Evolutionary conservation across 2,797 vertebrate genomes (phyloP).

Genomic region (Fistularia commersonii): DNA sequence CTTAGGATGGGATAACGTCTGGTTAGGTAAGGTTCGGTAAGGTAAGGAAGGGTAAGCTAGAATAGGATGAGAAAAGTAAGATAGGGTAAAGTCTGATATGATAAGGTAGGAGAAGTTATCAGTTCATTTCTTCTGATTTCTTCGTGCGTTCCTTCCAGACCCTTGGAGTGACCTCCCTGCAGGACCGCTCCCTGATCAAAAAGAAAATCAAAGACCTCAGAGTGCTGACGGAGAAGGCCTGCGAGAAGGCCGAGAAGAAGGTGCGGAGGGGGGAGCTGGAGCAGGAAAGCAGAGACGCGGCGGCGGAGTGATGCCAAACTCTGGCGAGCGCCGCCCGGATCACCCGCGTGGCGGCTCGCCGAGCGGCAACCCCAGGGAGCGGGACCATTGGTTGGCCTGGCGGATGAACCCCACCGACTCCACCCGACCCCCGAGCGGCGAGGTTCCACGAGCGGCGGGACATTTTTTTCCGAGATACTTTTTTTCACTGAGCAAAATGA

Average conservation of each 20-base stretch:
- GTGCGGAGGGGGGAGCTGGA: constrained; percentile 82
- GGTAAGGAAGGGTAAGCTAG: too few relatives aligned
- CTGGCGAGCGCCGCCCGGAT: constrained; percentile 17
- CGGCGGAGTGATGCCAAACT: constrained; percentile 66
- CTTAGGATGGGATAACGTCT: too few relatives aligned
- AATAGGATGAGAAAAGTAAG: too few relatives aligned
- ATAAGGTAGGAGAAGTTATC: background rate
- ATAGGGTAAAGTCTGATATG: too few relatives aligned
- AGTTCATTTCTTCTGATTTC: background rate
- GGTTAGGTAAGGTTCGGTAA: too few relatives aligned
- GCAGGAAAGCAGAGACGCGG: constrained; percentile 72
- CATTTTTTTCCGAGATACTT: constrained; percentile 9
- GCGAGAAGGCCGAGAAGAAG: constrained; percentile 90
- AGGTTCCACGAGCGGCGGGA: background rate
- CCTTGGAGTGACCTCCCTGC: constrained; percentile 86
- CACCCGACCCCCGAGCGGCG: too few relatives aligned
- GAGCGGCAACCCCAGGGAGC: constrained; percentile 48
- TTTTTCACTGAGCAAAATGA: constrained; percentile 35
- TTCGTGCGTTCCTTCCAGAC: constrained; percentile 54
- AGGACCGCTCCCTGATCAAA: constrained; percentile 88
- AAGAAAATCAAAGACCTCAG: constrained; percentile 95
- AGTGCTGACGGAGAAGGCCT: constrained; percentile 85
- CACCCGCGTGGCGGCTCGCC: constrained; percentile 44
- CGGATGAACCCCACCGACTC: too few relatives aligned
- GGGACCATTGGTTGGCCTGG: too few relatives aligned